Evolutionary conservation across 2,797 vertebrate genomes (phyloP).

Genomic region (Apogon hyalosoma): DNA sequence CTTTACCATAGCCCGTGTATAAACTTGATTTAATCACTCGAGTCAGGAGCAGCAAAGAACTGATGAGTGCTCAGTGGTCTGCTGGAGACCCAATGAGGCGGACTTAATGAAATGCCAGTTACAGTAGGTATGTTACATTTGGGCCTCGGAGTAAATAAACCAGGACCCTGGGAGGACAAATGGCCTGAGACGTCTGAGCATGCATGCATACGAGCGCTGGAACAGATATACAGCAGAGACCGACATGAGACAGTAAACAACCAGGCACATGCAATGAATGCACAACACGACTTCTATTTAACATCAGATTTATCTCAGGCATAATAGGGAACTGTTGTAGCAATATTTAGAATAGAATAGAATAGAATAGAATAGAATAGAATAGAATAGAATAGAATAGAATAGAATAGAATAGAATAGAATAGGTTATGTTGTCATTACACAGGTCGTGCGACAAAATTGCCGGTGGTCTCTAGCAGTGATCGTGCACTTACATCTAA

Average conservation of each 20-base stretch:
- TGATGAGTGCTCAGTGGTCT: slow-evolving; percentile 48
- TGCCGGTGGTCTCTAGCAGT: too few species aligned
- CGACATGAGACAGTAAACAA: not conserved
- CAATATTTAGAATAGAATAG: not conserved
- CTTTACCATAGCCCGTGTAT: not conserved
- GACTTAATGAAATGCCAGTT: slow-evolving; percentile 51
- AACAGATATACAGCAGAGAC: not conserved
- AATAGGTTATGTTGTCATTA: too few species aligned
- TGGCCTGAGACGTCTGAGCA: slow-evolving; percentile 54
- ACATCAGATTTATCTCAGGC: slow-evolving; percentile 6
- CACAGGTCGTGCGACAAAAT: too few species aligned
- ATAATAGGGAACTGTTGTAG: slow-evolving; percentile 22
- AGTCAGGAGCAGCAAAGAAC: slow-evolving; percentile 35
- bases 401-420: too few species aligned
- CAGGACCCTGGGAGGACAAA: slow-evolving; percentile 43
- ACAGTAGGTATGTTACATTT: slow-evolving; percentile 46
- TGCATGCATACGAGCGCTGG: slow-evolving; percentile 21
- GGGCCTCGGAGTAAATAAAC: slow-evolving; percentile 51
- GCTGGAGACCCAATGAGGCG: slow-evolving; percentile 31
- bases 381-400: too few species aligned
- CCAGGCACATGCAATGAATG: slow-evolving; percentile 3
- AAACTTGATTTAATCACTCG: slow-evolving; percentile 34
- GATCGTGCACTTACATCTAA: too few species aligned
- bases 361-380: too few species aligned
- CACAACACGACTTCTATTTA: not conserved